Evolutionary conservation across 2,113 vertebrate genomes (phyloP).

Genomic region (Rostratula benghalensis): DNA sequence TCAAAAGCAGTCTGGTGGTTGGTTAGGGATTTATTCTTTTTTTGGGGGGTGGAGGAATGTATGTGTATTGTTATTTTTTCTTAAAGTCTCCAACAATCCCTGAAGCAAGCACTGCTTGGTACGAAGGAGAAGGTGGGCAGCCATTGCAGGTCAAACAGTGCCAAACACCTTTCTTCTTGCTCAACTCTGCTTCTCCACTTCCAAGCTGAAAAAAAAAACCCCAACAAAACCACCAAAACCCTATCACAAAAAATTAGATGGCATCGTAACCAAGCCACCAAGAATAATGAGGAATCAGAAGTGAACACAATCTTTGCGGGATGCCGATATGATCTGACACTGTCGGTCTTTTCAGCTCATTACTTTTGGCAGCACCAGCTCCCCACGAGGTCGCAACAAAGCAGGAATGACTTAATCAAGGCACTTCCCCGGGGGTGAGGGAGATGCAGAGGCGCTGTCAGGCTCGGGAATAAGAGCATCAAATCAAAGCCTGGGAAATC

Average conservation of each 20-base stretch:
- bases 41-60: neutral
- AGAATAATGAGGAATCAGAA: neutral
- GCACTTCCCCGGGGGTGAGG: neutral
- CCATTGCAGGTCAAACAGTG: neutral
- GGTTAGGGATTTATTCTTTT: too few species aligned
- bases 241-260: neutral
- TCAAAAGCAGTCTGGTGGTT: neutral
- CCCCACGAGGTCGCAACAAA: neutral
- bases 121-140: neutral
- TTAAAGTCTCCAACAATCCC: neutral
- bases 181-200: neutral
- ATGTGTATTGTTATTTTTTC: neutral
- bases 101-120: neutral
- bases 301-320: neutral
- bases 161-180: neutral
- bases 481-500: constrained; percentile 3
- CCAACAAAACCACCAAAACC: too few species aligned
- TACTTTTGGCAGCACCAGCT: neutral
- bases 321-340: neutral
- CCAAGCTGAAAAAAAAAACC: neutral
- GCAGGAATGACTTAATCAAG: constrained; percentile 18
- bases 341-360: neutral
- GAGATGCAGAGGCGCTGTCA: neutral
- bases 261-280: neutral
- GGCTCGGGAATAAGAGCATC: neutral